These are phyloP conservation scores for Eleginops maclovinus DNA, from an alignment of 2,113 vertebrate species.

Conservation along the genomic window DNA sequence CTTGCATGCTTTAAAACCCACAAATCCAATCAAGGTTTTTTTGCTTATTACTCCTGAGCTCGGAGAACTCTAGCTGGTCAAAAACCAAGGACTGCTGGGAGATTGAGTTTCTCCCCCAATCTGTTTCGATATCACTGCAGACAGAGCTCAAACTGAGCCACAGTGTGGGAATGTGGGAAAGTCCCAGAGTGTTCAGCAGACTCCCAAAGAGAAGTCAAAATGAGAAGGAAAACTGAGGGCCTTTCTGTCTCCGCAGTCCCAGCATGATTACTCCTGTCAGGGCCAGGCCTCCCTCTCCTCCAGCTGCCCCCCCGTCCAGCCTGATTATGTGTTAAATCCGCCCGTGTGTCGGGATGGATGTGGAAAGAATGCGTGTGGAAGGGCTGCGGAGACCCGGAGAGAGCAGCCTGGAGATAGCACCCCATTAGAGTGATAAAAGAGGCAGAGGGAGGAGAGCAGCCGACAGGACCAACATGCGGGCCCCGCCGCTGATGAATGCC, in stretches of 20 bases:
- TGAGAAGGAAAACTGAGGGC: conserved; percentile 64
- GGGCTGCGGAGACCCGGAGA: conserved; percentile 59
- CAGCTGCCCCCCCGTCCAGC: conserved; percentile 52
- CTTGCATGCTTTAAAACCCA: conserved; percentile 36
- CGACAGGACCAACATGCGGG: conserved; percentile 80
- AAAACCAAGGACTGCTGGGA: conserved; percentile 51
- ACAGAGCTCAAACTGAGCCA: conserved; percentile 37
- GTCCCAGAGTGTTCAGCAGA: conserved; percentile 39
- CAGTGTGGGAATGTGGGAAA: conserved; percentile 53
- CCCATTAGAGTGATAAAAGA: conserved; percentile 87
- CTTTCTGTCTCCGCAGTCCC: conserved; percentile 75
- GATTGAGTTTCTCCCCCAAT: conserved; percentile 61
- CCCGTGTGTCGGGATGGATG: conserved; percentile 80
- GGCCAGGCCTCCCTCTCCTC: conserved; percentile 46
- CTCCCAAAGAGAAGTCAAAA: conserved; percentile 31
- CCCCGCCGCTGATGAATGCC: conserved; percentile 84
- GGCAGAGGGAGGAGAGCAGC: conserved; percentile 80
- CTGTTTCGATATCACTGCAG: conserved; percentile 49
- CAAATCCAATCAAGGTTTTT: conserved; percentile 59
- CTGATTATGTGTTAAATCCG: conserved; percentile 86
- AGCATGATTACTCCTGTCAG: conserved; percentile 75
- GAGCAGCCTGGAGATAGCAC: conserved; percentile 81
- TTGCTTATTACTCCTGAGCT: conserved; percentile 51
- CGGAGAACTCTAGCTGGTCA: conserved; percentile 29
- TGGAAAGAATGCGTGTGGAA: conserved; percentile 73